Percentiles rank a stretch among this genome's conserved stretches.
Evolutionary conservation across 2,888 invertebrate species (phyloP).

Genomic region (Auanema freiburgensis): DNA sequence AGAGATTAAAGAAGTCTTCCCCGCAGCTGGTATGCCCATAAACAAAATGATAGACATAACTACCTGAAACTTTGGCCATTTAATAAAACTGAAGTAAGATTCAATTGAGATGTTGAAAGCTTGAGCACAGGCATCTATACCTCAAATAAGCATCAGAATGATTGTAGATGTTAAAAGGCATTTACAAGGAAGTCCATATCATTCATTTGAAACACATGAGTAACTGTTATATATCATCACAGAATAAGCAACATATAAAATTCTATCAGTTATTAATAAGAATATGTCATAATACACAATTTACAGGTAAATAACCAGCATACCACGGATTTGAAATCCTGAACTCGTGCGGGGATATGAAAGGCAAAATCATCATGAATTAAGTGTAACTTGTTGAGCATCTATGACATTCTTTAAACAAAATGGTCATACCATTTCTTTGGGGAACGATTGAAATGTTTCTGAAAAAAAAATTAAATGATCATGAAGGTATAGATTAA

Average conservation of each 20-base stretch:
- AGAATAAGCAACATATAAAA: no score
- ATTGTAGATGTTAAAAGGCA: no score
- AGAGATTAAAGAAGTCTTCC: constrained; percentile 30
- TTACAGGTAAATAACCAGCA: no score
- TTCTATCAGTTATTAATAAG: no score
- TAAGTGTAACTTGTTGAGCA: no score
- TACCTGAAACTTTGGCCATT: constrained; percentile 26
- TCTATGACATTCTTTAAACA: constrained; percentile 26
- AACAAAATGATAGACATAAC: constrained; percentile 32
- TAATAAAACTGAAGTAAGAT: constrained; percentile 20
- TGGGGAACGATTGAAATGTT: constrained; percentile 45
- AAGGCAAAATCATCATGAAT: no score
- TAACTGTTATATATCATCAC: no score
- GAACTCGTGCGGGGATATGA: no score
- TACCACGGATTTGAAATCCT: no score
- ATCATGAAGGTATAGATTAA: background rate
- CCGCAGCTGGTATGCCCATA: constrained; percentile 36
- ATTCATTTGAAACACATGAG: no score
- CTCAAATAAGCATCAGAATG: background rate
- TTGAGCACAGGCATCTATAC: constrained; percentile 15
- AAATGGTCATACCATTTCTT: constrained; percentile 48
- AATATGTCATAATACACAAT: no score
- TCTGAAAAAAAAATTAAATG: constrained; percentile 25
- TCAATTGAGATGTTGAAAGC: constrained; percentile 11
- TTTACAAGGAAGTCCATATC: no score